Evolutionary conservation across 2,888 invertebrate genomes (phyloP), one percentile per base, ranked within the genome.

Genomic region (Lacanobia oleracea): DNA sequence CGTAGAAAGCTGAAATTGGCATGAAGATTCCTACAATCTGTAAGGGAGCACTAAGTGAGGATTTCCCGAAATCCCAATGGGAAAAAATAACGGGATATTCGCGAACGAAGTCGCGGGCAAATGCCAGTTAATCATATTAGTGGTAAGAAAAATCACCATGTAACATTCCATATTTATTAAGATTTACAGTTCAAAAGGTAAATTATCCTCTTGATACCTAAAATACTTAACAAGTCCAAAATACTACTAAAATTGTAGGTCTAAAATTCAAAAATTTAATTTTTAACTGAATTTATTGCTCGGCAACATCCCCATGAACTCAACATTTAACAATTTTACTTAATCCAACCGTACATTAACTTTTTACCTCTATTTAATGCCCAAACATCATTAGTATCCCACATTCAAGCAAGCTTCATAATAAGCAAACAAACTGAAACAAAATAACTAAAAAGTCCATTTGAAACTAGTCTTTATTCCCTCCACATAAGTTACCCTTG

Each of bases 371-470:
- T 67, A 78, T 72, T 75, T 71, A 71, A 72, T 65, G 51, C 60
- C 61, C 59, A 74, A 78, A 69, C 72, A 70, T 72, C 74, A 82
- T 82, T 82, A 77, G 71, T 69, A 76, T 65, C 69, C 71, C 64
- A 75, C 60, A 76, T 79, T 60, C 69, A 66, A 73, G 54, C 27
- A 54, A 70, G 59, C 63, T 63, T 59, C 63, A 64, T 79, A 75
- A 66, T 81, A 79, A 70, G 77, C 33, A 71, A 69, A 69, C 74
- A 69, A 78, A 72, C 67, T 60, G 37, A 75, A 79, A 79, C 73
- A 67, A 76, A 79, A 76, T 75, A 72, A 67, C 67, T 54, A 43
- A 67, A 33, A 77, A 75, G 56, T 61, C 8, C 65, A 73, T 78
- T 76, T 72, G 70, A 81, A 77, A 79, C 64, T 67, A 62, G 56